Base-by-base conservation (phyloP, 2,797 vertebrate genomes). In the Threskiornis aethiopicus region DNA sequence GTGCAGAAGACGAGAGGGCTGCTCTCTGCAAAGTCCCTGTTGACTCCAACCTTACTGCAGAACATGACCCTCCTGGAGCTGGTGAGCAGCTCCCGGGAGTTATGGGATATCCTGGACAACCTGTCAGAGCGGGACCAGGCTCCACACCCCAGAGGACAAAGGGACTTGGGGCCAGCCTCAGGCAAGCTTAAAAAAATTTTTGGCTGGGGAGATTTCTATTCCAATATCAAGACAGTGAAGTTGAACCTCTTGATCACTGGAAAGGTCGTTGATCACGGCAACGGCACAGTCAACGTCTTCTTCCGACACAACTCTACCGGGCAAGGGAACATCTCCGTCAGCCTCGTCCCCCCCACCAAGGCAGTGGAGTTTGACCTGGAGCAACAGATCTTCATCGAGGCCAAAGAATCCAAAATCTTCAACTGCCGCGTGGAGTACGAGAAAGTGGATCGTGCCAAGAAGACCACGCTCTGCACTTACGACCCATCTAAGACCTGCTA, bases 361-460 rank as follows among this genome's bases (percentile, higher is more conserved):
- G 99, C 99, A 1, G 99, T 99, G 79, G 98, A 99, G 98, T 99
- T 99, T 58, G 99, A 99, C 96, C 98, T 99, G 97, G 99, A 99
- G 97, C 99, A 99, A 75, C 99, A 99, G 95, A 99, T 99, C 92
- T 99, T 99, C 92, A 99, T 99, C 11, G 99, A 99, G 98, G 99
- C 99, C 90, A 99, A 99, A 97, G 99, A 99, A 98, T 99, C 99
- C 97, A 99, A 99, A 97, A 99, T 99, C 97, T 99, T 99, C 98
- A 99, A 99, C 98, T 99, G 99, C 98, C 99, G 99, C 0, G 98
- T 99, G 98, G 99, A 99, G 97, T 99, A 99, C 84, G 99, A 99
- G 98, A 99, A 99, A 96, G 99, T 99, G 92, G 99, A 99, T 49
- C 98, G 99, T 58, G 99, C 99, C 96, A 99, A 99, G 98, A 99